These are phyloP conservation scores for Strongylocentrotus purpuratus DNA, from an alignment of 35 echinoderm and acorn worm genomes.

Conservation along the genomic window DNA sequence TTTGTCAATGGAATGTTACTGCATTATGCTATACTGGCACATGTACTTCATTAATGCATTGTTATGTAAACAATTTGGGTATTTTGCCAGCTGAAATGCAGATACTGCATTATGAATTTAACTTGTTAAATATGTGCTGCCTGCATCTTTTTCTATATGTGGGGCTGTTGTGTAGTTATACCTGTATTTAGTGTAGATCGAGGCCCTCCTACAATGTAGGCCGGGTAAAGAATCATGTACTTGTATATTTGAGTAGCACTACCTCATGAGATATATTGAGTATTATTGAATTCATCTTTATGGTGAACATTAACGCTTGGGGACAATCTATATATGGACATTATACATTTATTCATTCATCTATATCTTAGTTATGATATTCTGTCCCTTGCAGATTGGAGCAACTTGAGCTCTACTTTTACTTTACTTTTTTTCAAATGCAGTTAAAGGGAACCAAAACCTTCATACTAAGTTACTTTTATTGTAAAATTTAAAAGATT, in stretches of 20 bases:
- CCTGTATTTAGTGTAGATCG: neutral
- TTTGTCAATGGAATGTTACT: too few relatives aligned
- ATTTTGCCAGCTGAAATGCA: slow-evolving; percentile 1
- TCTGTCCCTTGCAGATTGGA: neutral
- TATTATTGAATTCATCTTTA: neutral
- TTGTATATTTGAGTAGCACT: slow-evolving; percentile 12
- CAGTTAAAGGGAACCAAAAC: too few relatives aligned
- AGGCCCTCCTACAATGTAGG: too few relatives aligned
- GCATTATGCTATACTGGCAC: too few relatives aligned
- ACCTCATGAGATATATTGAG: neutral
- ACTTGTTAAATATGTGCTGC: neutral
- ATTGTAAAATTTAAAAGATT: too few relatives aligned
- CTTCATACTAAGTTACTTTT: too few relatives aligned
- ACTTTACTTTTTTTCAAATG: too few relatives aligned
- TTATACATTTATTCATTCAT: neutral
- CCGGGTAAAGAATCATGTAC: neutral
- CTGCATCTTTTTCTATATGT: slow-evolving; percentile 1
- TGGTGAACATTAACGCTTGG: neutral
- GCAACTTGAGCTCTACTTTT: too few relatives aligned
- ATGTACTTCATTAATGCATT: neutral
- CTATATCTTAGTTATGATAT: neutral
- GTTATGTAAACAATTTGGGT: neutral
- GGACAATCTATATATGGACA: neutral
- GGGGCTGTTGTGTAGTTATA: neutral
- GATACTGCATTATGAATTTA: neutral